Percentiles rank a stretch among this genome's conserved stretches.
phyloP scores from a whole-genome alignment of 2,888 invertebrate species.

The Agonopterix heracliana region DNA sequence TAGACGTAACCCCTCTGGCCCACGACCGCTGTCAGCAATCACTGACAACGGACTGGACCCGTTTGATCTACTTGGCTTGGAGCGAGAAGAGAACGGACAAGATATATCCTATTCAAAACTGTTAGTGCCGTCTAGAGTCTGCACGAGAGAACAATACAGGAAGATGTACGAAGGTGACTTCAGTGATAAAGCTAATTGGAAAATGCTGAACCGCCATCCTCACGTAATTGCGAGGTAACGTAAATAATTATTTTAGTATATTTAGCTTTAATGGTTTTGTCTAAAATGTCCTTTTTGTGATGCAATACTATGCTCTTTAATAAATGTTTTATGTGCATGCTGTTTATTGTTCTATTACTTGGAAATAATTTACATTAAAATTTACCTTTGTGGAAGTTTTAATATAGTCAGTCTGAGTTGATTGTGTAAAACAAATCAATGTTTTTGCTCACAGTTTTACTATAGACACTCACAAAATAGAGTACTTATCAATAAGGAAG shows the following conservation, averaged over 20 bases:
- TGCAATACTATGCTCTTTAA: background rate
- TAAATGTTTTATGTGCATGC: too few species aligned
- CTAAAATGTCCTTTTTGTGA: background rate
- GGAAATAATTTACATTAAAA: too few species aligned
- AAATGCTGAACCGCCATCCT: constrained; percentile 60
- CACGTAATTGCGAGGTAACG: constrained; percentile 77
- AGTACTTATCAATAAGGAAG: too few species aligned
- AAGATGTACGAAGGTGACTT: constrained; percentile 69
- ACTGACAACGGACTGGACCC: constrained; percentile 90
- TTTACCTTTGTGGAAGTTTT: too few species aligned
- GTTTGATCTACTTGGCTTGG: constrained; percentile 89
- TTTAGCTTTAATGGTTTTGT: background rate
- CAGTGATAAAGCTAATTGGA: constrained; percentile 60
- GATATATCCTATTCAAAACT: constrained; percentile 93
- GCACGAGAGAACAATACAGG: constrained; percentile 61
- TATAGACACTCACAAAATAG: background rate
- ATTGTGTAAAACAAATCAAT: too few species aligned
- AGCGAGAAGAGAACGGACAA: constrained; percentile 89
- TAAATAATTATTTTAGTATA: background rate
- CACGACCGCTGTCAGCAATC: constrained; percentile 88
- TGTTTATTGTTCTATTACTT: too few species aligned
- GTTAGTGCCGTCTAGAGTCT: constrained; percentile 82
- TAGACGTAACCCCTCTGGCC: constrained; percentile 87
- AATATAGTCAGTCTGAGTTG: too few species aligned
- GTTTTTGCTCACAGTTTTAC: background rate